phyloP scores from a whole-genome alignment of 2,113 vertebrate species.

The Phylloscopus trochiloides region DNA sequence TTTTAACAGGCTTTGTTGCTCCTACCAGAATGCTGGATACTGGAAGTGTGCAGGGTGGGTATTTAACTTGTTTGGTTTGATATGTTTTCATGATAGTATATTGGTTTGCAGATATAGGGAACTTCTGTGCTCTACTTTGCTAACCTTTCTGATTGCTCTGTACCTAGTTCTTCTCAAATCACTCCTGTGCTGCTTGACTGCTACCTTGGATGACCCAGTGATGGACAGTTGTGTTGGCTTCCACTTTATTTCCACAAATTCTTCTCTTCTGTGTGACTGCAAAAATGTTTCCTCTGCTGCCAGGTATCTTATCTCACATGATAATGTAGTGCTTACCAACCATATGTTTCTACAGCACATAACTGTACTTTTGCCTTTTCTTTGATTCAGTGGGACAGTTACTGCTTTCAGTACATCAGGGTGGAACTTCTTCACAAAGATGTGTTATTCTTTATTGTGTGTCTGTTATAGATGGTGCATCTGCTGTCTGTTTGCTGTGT shows the following conservation, averaged over 20 bases:
- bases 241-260: not conserved
- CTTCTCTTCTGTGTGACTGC: not conserved
- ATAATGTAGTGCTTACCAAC: not conserved
- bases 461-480: not conserved
- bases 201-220: not conserved
- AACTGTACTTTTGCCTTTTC: not conserved
- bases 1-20: not conserved
- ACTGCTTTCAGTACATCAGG: not conserved
- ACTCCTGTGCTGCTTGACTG: not conserved
- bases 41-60: not conserved
- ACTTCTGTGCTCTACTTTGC: not conserved
- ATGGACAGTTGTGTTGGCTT: not conserved
- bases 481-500: not conserved
- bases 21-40: not conserved
- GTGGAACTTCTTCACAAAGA: not conserved
- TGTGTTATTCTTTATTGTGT: not conserved
- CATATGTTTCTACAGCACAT: not conserved
- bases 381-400: not conserved
- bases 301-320: not conserved
- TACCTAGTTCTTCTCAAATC: slow-evolving; percentile 6
- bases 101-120: not conserved
- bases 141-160: slow-evolving; percentile 20
- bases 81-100: not conserved
- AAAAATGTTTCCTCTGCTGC: not conserved
- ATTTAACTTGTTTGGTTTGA: not conserved